Conservation (phyloP, 2,113 vertebrate genomes). For the Xyrauchen texanus region DNA sequence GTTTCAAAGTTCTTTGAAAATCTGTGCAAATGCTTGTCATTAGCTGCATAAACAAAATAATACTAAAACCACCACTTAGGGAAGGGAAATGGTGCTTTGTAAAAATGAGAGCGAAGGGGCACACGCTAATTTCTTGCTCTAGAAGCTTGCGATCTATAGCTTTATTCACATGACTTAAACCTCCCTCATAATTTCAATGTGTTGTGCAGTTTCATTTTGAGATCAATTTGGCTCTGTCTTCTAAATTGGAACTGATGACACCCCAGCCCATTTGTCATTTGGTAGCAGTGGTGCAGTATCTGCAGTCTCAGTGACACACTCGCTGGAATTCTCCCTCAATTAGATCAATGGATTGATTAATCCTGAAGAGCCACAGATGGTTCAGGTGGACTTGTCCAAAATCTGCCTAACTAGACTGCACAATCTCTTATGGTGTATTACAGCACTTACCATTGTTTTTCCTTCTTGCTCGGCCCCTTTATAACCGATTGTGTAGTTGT, state of each 20-base stretch:
- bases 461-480: background rate
- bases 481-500: too few relatives aligned
- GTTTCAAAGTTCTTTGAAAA: background rate
- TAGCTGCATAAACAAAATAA: conserved; percentile 41
- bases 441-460: background rate
- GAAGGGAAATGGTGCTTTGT: conserved; percentile 4
- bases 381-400: conserved; percentile 19
- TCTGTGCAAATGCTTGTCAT: background rate
- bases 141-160: conserved; percentile 46
- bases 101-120: background rate
- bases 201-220: conserved; percentile 13
- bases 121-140: conserved; percentile 43
- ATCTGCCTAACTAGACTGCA: conserved; percentile 33
- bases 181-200: background rate
- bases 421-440: conserved; percentile 12
- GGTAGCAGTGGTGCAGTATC: conserved; percentile 5
- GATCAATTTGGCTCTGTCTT: conserved; percentile 47
- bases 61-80: conserved; percentile 9
- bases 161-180: conserved; percentile 51
- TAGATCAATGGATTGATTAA: conserved; percentile 42
- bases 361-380: conserved; percentile 14
- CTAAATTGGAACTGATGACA: conserved; percentile 35
- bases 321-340: conserved; percentile 8
- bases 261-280: conserved; percentile 33
- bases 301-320: conserved; percentile 7